Base-by-base conservation (phyloP, 2,888 invertebrate species). In the Lasioglossum lativentre region DNA sequence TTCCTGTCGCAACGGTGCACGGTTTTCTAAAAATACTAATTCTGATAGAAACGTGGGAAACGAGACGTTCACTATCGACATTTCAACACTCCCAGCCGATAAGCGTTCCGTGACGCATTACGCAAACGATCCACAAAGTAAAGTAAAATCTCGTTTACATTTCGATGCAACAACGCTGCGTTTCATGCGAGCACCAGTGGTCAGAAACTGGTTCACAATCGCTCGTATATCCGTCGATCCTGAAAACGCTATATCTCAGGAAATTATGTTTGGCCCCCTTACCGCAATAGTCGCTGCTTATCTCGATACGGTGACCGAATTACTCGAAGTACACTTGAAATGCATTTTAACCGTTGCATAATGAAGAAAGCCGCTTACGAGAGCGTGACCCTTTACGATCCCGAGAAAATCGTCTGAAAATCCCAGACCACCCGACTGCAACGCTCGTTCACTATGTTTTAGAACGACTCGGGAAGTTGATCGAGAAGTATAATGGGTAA, bases 301-400 rank as follows among this genome's bases (percentile, higher is more conserved):
- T 70, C 40, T 70, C n/a, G 70, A 70, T n/a, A 70, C n/a, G 70
- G 12, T n/a, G 70, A 40, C 70, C 70, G 70, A 70, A 70, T 70
- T 70, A 40, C 70, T n/a, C 52, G n/a, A n/a, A 70, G 40, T 40
- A 40, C n/a, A n/a, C 70, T 70, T 5, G n/a, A n/a, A 40, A 40
- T 40, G 40, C 38, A 40, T 38, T 70, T 70, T n/a, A 70, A 70
- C 70, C 14, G 23, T 23, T 19, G 40, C 40, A 40, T 70, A 70
- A 70, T 70, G 40, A 70, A 70, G 40, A n/a, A n/a, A 68, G 68
- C 34, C 68, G 40, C n/a, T 38, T 38, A 14, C 70, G 70, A n/a
- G 38, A 40, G 38, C 70, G 70, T 40, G 70, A 40, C 75, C 10
- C 19, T 40, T 40, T n/a, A 40, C 70, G 40, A 40, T 38, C 70